Base-by-base conservation (phyloP, 1,140 invertebrate species). In the Magallana gigas region DNA sequence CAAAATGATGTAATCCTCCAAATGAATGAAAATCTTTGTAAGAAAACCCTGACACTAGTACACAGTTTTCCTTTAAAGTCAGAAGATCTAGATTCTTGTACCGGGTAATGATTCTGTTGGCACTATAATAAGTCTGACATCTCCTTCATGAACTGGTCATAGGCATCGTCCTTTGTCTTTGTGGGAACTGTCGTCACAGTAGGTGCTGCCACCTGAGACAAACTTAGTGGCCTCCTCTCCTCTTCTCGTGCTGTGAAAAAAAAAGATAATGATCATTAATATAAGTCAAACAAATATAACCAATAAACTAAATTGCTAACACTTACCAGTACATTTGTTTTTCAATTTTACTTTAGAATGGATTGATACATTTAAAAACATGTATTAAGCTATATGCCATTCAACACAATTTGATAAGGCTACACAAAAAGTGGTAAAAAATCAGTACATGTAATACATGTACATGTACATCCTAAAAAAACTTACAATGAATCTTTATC, bases 141-240 rank as follows among this genome's bases (percentile, higher is more conserved):
- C 96, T 99, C 98, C 95, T 97, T 97, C 98, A 99, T 99, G 94
- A 99, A 99, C 93, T 98, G 98, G 95, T 98, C 97, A 93, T 99
- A 99, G 59, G 98, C 98, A 94, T 99, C 98, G 93, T 99, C 98
- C 94, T 99, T 99, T 60, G 97, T 99, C 62, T 96, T 96, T 90
- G 96, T 95, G 56, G 92, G 91, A n/a, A 91, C 84, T 84, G 91
- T 87, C 58, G 91, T 84, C 11, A 91, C 86, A 1, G 89, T 71
- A 9, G 93, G 92, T 36, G 92, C 88, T 57, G 92, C 91, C 89
- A 90, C 91, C 57, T 91, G 86, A 36, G 91, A 58, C 14, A 91
- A 58, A 16, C 90, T 90, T 57, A 91, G 58, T 80, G 85, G 59
- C 58, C 88, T 88, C n/a, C 88, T 90, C 85, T 93, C 92, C 60